Conservation (phyloP, 30 jellyfish, hydroid and myxozoan species). For the Pelagia noctiluca region DNA sequence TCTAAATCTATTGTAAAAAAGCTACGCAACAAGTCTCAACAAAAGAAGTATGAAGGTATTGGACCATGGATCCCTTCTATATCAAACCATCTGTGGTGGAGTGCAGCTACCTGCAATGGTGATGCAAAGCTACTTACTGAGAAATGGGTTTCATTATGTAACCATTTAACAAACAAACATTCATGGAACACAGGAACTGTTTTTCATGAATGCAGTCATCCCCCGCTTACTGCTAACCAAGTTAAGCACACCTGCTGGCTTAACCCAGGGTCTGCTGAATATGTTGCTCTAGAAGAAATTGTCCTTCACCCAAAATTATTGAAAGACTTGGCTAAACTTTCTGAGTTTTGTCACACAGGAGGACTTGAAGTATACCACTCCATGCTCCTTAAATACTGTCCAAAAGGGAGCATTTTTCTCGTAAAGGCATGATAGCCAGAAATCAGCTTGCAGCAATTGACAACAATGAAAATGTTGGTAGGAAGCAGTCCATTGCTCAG, state of each 20-base stretch:
- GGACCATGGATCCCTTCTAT: too few relatives aligned
- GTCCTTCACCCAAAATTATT: slow-evolving; percentile 48
- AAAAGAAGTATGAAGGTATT: too few relatives aligned
- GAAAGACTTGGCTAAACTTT: too few relatives aligned
- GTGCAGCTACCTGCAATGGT: slow-evolving; percentile 39
- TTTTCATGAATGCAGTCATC: too few relatives aligned
- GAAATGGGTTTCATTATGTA: slow-evolving; percentile 50
- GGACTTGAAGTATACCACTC: slow-evolving; percentile 58
- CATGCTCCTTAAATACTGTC: slow-evolving; percentile 28
- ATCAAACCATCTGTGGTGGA: slow-evolving; percentile 66
- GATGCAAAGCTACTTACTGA: slow-evolving; percentile 24
- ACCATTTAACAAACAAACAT: too few relatives aligned
- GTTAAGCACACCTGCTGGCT: too few relatives aligned
- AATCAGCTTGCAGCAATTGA: slow-evolving; percentile 50
- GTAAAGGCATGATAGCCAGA: slow-evolving; percentile 50
- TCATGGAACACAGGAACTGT: too few relatives aligned
- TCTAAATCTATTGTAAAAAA: neutral
- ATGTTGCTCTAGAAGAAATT: neutral
- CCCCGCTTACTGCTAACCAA: too few relatives aligned
- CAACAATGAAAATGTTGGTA: slow-evolving; percentile 20
- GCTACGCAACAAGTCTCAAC: neutral
- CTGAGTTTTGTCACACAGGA: slow-evolving; percentile 70
- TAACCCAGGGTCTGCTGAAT: neutral
- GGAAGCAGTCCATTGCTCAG: slow-evolving; percentile 37
- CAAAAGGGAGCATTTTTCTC: slow-evolving; percentile 55